phyloP scores from a whole-genome alignment of 2,888 invertebrate species.

The Arenicola marina region DNA sequence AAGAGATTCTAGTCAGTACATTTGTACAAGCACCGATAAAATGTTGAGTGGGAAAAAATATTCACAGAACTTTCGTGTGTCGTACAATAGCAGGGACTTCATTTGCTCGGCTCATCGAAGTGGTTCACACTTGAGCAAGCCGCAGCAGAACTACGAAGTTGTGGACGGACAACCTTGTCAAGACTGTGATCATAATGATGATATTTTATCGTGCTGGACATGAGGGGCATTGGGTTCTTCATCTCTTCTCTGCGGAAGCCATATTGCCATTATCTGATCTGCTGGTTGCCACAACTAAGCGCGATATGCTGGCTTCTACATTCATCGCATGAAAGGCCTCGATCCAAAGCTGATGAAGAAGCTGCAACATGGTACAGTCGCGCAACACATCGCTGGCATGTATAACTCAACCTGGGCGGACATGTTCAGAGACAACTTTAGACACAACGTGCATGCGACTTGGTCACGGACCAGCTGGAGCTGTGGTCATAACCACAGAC shows the following conservation, averaged over 20 bases:
- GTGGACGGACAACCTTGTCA: not conserved
- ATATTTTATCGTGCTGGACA: slow-evolving; percentile 1
- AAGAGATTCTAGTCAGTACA: too few relatives aligned
- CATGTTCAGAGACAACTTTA: slow-evolving; percentile 17
- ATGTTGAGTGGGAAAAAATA: slow-evolving; percentile 8
- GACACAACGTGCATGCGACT: slow-evolving; percentile 12
- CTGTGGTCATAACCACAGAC: not conserved
- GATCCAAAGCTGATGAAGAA: slow-evolving; percentile 5
- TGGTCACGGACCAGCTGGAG: slow-evolving; percentile 9
- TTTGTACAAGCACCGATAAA: not conserved
- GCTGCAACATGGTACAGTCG: slow-evolving; percentile 1
- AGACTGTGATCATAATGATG: slow-evolving; percentile 2
- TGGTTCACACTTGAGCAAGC: not conserved
- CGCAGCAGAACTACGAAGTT: slow-evolving; percentile 3
- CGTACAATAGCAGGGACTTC: not conserved
- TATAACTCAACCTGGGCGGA: slow-evolving; percentile 9
- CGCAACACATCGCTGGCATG: slow-evolving; percentile 6
- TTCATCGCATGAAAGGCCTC: slow-evolving; percentile 1
- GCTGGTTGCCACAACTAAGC: slow-evolving; percentile 6
- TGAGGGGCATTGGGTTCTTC: slow-evolving; percentile 8
- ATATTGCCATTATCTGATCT: slow-evolving; percentile 2
- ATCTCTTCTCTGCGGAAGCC: slow-evolving; percentile 3
- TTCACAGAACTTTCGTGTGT: not conserved
- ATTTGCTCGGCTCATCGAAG: slow-evolving; percentile 8
- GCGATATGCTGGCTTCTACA: not conserved